Evolutionary conservation across 2,113 vertebrate species (phyloP), one percentile per base, ranked within the genome.

Genomic region (Burhinus bistriatus): DNA sequence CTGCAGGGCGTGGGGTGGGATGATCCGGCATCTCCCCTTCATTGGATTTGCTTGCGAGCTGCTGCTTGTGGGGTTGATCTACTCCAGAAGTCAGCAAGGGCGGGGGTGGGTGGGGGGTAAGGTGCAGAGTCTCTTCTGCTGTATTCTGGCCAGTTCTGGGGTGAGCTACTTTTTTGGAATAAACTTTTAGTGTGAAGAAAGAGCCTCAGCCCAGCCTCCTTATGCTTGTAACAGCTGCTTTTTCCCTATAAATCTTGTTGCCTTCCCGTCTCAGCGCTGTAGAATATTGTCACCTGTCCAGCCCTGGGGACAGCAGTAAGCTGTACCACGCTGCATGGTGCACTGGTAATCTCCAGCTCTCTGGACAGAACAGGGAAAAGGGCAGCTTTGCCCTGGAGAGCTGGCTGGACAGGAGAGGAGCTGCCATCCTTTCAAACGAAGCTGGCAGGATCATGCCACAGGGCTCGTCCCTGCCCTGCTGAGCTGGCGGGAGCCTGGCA

Each of bases 381-480:
- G 64, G 27, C 44, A 19, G 57, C 65, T 30, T 12, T 45, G 91
- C n/a, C 40, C 9, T 0, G 3, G 19, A 21, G 69, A 1, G 1
- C 23, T 40, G 90, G 47, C 40, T 38, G 70, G n/a, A 22, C 10
- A 7, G n/a, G 18, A 3, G 4, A 8, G 2, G 44, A 36, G 55
- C 64, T 6, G 15, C 51, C 1, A 1, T 19, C 30, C 44, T 25
- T 36, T 19, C 34, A 4, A 15, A 19, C 0, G 7, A 9, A 62
- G 36, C 13, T 0, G 4, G 5, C 10, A 20, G 26, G 51, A 44
- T 44, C 0, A 3, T 64, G 66, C 57, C 51, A 16, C 5, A 0
- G 30, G 17, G n/a, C 25, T 49, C 2, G 1, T 61, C 47, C 54
- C n/a, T 80, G 65, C 16, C 40, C 30, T 0, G 3, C 44, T 12